Base-by-base conservation (phyloP, 2,888 invertebrate species). In the Didymodactylos carnosus region DNA sequence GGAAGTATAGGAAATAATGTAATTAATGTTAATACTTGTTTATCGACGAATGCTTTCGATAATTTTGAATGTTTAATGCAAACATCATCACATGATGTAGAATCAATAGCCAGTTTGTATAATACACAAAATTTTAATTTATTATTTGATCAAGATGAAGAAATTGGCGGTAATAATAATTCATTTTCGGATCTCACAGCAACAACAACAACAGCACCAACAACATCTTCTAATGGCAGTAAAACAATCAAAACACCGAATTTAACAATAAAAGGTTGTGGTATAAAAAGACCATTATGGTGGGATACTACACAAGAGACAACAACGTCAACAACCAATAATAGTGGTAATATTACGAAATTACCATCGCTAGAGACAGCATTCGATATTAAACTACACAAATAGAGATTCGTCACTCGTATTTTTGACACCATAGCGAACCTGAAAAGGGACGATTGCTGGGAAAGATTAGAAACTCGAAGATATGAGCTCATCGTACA, bases 211-310 rank as follows among this genome's bases (percentile, higher is more conserved):
- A 19, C 62, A 62, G n/a, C 35, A 29, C 11, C 27, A 39, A 23
- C 69, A 40, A n/a, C 10, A 25, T 40, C 69, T 69, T 16, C 41
- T 41, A 13, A 13, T 11, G 41, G 16, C 16, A 25, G 4, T 16
- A 14, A 27, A 27, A 41, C 39, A 11, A 71, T 49, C 19, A 71
- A 29, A 19, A 23, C 29, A 4, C 10, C 82, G 46, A 81, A 82
- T 77, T 77, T 82, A 71, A 81, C 80, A 13, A 79, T 82, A 39
- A 79, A 79, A 14, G 83, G 83, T n/a, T 78, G 78, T 7, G 78
- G 80, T 19, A 82, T 83, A 40, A 78, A 78, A 73, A 79, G 81
- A 4, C 82, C 82, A 0, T 79, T 79, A 25, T 82, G 83, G 82
- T 83, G 83, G 83, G 19, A 35, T n/a, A 35, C 62, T 10, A n/a